phyloP scores from a whole-genome alignment of 1,140 invertebrate genomes.

The Cryptotermes secundus region DNA sequence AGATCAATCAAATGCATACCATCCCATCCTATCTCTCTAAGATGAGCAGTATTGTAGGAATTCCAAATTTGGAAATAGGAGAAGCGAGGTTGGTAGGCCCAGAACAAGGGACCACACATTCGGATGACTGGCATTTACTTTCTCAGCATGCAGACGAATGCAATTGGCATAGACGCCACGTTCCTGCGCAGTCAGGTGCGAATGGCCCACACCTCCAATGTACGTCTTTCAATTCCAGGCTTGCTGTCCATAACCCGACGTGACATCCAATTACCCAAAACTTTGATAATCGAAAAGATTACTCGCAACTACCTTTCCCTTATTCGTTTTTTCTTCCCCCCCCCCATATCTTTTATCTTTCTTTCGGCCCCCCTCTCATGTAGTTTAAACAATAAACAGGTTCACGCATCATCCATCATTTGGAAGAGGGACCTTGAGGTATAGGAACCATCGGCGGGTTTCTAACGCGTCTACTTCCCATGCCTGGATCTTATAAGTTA shows the following conservation, averaged over 20 bases:
- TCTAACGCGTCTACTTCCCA: not conserved
- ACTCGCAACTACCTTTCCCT: not conserved
- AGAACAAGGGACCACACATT: not conserved
- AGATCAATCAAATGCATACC: too few species aligned
- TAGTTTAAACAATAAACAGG: constrained; percentile 7
- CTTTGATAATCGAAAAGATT: constrained; percentile 20
- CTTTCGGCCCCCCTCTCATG: not conserved
- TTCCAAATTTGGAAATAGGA: not conserved
- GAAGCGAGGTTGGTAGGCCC: not conserved
- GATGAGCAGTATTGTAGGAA: not conserved
- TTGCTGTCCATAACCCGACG: not conserved
- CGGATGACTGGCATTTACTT: not conserved
- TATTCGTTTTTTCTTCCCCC: not conserved
- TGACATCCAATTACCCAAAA: constrained; percentile 19
- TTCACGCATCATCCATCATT: constrained; percentile 15
- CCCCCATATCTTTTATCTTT: not conserved
- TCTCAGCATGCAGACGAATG: not conserved
- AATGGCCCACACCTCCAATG: not conserved
- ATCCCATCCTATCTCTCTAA: too few species aligned
- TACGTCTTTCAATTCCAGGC: not conserved
- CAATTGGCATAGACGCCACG: too few species aligned
- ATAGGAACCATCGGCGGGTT: not conserved
- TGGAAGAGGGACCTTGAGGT: not conserved
- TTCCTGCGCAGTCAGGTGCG: not conserved
- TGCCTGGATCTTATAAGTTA: not conserved